Conservation (phyloP, 1,140 invertebrate species). For the Drosophila mojavensis region DNA sequence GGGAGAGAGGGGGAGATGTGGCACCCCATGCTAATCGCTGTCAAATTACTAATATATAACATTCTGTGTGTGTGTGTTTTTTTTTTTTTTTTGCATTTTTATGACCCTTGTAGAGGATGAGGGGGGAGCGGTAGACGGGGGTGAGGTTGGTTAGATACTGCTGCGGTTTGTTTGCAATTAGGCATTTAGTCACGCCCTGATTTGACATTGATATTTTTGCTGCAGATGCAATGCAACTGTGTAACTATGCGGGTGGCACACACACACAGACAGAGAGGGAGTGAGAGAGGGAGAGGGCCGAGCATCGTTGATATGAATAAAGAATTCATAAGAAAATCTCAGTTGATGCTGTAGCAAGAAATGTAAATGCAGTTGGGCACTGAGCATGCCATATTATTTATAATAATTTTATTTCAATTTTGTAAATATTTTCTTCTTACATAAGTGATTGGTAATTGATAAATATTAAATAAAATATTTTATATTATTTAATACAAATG, state of each 20-base stretch:
- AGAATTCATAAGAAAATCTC: constrained; percentile 6
- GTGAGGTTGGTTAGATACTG: constrained; percentile 1
- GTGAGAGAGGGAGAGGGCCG: neutral
- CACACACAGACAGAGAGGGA: neutral
- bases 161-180: constrained; percentile 67
- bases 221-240: constrained; percentile 13
- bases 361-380: neutral
- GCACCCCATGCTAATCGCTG: constrained; percentile 63
- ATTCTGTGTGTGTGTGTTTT: constrained; percentile 9
- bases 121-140: neutral
- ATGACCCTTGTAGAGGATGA: constrained; percentile 21
- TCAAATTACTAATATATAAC: constrained; percentile 57
- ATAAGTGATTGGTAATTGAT: no score
- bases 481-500: no score
- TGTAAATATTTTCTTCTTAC: no score
- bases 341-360: neutral
- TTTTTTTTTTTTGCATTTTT: constrained; percentile 70
- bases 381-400: no score
- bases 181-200: constrained; percentile 75
- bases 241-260: constrained; percentile 30
- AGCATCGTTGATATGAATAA: constrained; percentile 11
- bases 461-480: no score
- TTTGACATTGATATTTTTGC: constrained; percentile 69
- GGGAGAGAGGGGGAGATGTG: neutral
- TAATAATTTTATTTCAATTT: no score